Evolutionary conservation across 2,113 vertebrate species (phyloP).

Genomic region (Dipodomys stephensi): DNA sequence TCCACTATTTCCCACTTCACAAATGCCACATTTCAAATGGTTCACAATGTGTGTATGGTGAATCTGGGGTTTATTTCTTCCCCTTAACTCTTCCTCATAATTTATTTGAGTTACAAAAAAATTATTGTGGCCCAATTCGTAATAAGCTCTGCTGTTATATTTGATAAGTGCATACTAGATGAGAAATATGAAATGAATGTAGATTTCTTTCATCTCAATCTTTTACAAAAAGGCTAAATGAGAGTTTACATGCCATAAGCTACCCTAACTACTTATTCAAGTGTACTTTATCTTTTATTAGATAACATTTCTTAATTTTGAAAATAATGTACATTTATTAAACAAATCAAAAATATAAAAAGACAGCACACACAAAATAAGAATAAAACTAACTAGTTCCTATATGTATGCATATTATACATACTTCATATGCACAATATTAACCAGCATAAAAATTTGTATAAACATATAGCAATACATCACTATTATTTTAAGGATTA

Average conservation of each 20-base stretch:
- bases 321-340: neutral
- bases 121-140: neutral
- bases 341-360: constrained; percentile 45
- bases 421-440: neutral
- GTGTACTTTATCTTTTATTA: neutral
- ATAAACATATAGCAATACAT: neutral
- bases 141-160: neutral
- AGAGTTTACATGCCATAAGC: neutral
- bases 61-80: neutral
- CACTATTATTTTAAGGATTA: neutral
- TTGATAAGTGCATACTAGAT: neutral
- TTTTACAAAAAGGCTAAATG: neutral
- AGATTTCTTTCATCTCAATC: neutral
- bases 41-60: neutral
- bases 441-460: neutral
- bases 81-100: constrained; percentile 6
- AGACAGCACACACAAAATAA: neutral
- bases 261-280: neutral
- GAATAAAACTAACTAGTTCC: neutral
- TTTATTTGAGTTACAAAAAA: constrained; percentile 27
- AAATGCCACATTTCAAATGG: neutral
- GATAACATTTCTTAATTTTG: neutral
- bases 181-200: neutral
- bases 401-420: neutral
- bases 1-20: neutral